A percentile compares a stretch with the other conserved stretches of the same genome.
Conservation (phyloP, 2,888 invertebrate genomes). For the Andricus quercusramuli region DNA sequence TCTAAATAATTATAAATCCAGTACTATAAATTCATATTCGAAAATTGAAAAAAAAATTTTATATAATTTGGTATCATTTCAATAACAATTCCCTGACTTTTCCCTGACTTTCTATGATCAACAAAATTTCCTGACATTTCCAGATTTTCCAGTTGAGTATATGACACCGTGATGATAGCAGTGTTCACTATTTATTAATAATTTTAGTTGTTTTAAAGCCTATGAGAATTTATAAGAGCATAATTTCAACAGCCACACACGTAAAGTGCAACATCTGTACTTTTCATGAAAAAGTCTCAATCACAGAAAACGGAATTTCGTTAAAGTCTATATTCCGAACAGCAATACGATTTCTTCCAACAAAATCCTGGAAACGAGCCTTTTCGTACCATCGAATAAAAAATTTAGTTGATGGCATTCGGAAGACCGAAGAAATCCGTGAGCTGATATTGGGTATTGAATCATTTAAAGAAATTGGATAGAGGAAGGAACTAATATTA, state of each 20-base stretch:
- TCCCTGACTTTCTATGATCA: too few relatives aligned
- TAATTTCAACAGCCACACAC: not conserved
- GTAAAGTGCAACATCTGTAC: not conserved
- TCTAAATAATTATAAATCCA: too few relatives aligned
- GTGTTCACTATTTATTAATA: too few relatives aligned
- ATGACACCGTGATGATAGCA: too few relatives aligned
- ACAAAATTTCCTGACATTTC: too few relatives aligned
- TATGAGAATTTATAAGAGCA: too few relatives aligned
- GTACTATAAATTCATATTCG: too few relatives aligned
- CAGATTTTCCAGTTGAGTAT: too few relatives aligned
- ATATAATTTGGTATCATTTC: too few relatives aligned
- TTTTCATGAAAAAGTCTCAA: not conserved
- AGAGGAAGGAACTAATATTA: not conserved
- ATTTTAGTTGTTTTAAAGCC: too few relatives aligned
- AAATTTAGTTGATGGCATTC: conserved; percentile 23
- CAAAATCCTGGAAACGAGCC: conserved; percentile 20
- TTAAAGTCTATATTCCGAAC: conserved; percentile 12
- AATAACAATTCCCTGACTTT: too few relatives aligned
- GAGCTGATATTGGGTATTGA: not conserved
- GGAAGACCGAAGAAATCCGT: conserved; percentile 21
- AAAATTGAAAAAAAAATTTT: too few relatives aligned
- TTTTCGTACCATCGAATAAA: conserved; percentile 32
- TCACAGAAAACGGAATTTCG: conserved; percentile 17
- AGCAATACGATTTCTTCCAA: conserved; percentile 20
- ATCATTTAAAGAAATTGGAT: conserved; percentile 20